phyloP scores from a whole-genome alignment of 2,113 vertebrate species.

The Bubalus kerabau region DNA sequence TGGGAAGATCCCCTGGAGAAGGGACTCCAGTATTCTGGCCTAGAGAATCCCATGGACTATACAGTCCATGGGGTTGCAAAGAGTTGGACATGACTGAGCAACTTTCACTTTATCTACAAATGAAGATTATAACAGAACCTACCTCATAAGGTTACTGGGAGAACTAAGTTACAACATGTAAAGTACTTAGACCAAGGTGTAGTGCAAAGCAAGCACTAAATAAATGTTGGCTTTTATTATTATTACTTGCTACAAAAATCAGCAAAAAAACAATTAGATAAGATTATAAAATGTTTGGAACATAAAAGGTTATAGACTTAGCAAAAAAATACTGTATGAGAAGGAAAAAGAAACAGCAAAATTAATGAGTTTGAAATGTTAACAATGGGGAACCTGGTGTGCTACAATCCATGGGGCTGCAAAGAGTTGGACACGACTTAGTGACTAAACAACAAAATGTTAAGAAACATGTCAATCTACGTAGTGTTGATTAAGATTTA shows the following conservation, averaged over 20 bases:
- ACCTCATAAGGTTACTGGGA: not conserved
- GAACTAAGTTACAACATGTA: not conserved
- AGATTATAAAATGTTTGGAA: slow-evolving; percentile 34
- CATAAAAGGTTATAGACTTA: not conserved
- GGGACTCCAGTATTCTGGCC: not conserved
- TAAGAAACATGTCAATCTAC: slow-evolving; percentile 2
- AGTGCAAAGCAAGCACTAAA: not conserved
- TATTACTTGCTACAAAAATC: not conserved
- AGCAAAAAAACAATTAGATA: slow-evolving; percentile 6
- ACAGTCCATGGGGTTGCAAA: not conserved
- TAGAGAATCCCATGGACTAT: not conserved
- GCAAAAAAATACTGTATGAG: not conserved
- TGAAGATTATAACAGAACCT: not conserved
- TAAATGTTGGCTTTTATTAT: not conserved
- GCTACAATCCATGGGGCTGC: not conserved
- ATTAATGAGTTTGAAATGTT: not conserved
- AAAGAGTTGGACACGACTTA: not conserved
- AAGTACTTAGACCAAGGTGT: not conserved
- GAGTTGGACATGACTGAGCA: not conserved
- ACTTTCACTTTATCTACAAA: not conserved
- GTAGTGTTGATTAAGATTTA: not conserved
- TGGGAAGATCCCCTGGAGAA: not conserved
- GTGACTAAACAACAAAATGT: not conserved
- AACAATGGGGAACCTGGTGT: not conserved
- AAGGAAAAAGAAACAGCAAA: not conserved